Evolutionary conservation across 2,888 invertebrate genomes (phyloP), one percentile per base, ranked within the genome.

Genomic region (Heliconius cydno): DNA sequence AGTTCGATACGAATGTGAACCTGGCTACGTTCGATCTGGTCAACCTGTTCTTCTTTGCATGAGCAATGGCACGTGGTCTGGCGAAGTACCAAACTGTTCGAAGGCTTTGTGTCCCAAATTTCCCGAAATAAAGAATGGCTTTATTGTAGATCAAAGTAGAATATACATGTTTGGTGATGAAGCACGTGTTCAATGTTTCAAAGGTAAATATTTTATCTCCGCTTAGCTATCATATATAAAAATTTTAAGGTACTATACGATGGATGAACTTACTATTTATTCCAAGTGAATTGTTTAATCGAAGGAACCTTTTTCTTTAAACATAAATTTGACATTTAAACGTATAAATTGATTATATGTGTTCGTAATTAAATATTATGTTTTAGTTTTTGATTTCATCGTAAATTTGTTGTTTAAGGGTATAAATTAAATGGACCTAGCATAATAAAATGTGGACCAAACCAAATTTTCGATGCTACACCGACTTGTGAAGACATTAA

Each of bases 51-150:
- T 98, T 67, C 96, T 98, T 63, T 99, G 98, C 90, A 98, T 98
- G 98, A 98, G 98, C 88, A 98, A 98, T 88, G 98, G 98, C 76
- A 98, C 98, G 15, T 99, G 98, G 98, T 98, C 98, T 81, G 98
- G 98, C 80, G 97, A 97, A 84, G 98, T 98, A 7, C 98, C 98
- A 1, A 96, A 97, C 9, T 98, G 98, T 91, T 96, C 98, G 60
- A 96, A 98, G 86, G 97, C 97, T 38, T 91, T 96, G 84, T 98
- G 98, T 88, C 96, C 97, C 0, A 95, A 95, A 84, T 96, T 98
- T 87, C 98, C 98, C 0, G 96, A 96, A 88, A 97, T 98, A 82
- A 96, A 97, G 86, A 98, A 98, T 87, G 98, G 98, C 28, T 98
- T 98, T 86, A 96, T 98, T 68, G 97, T 98, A 34, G 98, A 98